A percentile compares a stretch with the other conserved stretches of the same genome.
These are phyloP conservation scores for Matsumyia berberina DNA, from an alignment of 2,888 invertebrate genomes.

Conservation along the genomic window DNA sequence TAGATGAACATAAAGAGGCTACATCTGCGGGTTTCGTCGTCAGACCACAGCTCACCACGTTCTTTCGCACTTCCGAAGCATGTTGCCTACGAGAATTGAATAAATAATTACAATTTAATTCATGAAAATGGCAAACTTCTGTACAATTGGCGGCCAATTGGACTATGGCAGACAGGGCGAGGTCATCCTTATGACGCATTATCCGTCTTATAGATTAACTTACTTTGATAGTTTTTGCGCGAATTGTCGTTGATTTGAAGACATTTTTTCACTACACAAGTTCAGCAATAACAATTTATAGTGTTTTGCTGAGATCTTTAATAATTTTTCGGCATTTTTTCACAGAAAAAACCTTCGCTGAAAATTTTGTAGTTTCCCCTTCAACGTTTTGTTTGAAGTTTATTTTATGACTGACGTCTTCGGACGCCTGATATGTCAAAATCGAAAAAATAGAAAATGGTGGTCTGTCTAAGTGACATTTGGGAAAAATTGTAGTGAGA, in stretches of 20 bases:
- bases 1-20: slow-evolving; percentile 89
- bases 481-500: slow-evolving; percentile 36
- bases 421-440: slow-evolving; percentile 64
- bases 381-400: slow-evolving; percentile 42
- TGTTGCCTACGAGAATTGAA: slow-evolving; percentile 86
- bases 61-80: slow-evolving; percentile 90
- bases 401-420: slow-evolving; percentile 29
- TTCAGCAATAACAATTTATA: not conserved
- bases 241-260: slow-evolving; percentile 88
- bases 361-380: slow-evolving; percentile 28
- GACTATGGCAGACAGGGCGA: slow-evolving; percentile 77
- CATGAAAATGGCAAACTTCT: slow-evolving; percentile 32
- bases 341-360: not conserved
- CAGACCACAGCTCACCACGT: slow-evolving; percentile 86
- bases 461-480: slow-evolving; percentile 54
- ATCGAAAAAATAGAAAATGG: slow-evolving; percentile 64
- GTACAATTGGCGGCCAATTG: slow-evolving; percentile 36
- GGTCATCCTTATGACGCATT: slow-evolving; percentile 65
- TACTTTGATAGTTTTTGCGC: slow-evolving; percentile 90
- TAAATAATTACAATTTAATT: slow-evolving; percentile 80
- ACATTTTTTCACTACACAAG: slow-evolving; percentile 84
- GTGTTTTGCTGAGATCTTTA: slow-evolving; percentile 16
- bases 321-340: slow-evolving; percentile 66
- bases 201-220: slow-evolving; percentile 66
- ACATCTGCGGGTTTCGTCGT: slow-evolving; percentile 87